A percentile compares a stretch with the other conserved stretches of the same genome.
phyloP scores from a whole-genome alignment of 1,140 invertebrate species.

The Cecropterus lyciades region DNA sequence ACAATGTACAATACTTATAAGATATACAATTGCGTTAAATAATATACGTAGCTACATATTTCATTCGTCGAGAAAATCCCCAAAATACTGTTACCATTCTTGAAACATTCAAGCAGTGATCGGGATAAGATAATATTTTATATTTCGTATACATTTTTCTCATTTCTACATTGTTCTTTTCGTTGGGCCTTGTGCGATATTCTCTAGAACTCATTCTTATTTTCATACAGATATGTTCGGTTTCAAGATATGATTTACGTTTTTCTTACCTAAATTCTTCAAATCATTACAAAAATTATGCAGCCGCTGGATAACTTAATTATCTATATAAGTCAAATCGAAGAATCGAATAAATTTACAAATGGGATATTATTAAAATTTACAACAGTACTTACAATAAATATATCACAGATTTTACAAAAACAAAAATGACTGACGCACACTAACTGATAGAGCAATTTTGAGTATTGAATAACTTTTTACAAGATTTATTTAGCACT shows the following conservation, averaged over 20 bases:
- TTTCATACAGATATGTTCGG: slow-evolving; percentile 73
- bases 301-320: slow-evolving; percentile 18
- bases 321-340: slow-evolving; percentile 47
- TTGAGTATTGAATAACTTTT: slow-evolving; percentile 41
- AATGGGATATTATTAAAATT: slow-evolving; percentile 30
- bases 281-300: slow-evolving; percentile 31
- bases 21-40: slow-evolving; percentile 71
- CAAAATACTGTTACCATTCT: slow-evolving; percentile 54
- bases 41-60: slow-evolving; percentile 71
- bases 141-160: slow-evolving; percentile 76
- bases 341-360: slow-evolving; percentile 64
- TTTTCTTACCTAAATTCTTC: slow-evolving; percentile 35
- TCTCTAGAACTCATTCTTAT: slow-evolving; percentile 44
- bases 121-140: slow-evolving; percentile 49
- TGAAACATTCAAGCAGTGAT: slow-evolving; percentile 54
- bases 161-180: slow-evolving; percentile 53
- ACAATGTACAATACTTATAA: slow-evolving; percentile 73
- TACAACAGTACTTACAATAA: slow-evolving; percentile 76
- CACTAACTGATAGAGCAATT: slow-evolving; percentile 41
- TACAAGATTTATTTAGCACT: slow-evolving; percentile 48
- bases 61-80: slow-evolving; percentile 62
- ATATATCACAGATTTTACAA: slow-evolving; percentile 84
- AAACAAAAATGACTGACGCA: slow-evolving; percentile 56
- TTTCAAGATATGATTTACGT: slow-evolving; percentile 74
- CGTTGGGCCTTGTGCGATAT: slow-evolving; percentile 56